These are phyloP conservation scores for Corvus moneduloides DNA, from an alignment of 2,113 vertebrate species.

Conservation along the genomic window DNA sequence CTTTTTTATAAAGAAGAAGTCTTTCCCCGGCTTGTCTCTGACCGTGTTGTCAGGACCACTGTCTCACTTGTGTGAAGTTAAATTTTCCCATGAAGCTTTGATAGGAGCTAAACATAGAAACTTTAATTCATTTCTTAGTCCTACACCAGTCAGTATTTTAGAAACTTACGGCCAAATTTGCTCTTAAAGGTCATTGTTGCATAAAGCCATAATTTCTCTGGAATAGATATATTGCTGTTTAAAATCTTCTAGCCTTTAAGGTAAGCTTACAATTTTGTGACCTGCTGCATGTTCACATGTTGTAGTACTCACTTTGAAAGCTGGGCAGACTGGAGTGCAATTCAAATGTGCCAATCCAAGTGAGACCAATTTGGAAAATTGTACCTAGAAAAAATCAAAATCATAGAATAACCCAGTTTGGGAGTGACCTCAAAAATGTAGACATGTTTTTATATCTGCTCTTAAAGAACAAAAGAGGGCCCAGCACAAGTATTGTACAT, in stretches of 20 bases:
- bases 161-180: not conserved
- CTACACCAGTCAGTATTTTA: not conserved
- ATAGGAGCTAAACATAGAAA: not conserved
- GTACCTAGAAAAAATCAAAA: not conserved
- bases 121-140: not conserved
- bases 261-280: not conserved
- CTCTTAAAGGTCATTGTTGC: not conserved
- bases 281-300: not conserved
- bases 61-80: not conserved
- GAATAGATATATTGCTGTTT: not conserved
- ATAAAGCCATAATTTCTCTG: not conserved
- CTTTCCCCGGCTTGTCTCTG: not conserved
- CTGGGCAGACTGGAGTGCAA: not conserved
- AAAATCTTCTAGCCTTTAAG: not conserved
- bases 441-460: not conserved
- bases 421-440: not conserved
- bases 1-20: not conserved
- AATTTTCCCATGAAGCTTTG: not conserved
- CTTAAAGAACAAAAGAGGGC: not conserved
- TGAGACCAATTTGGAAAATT: not conserved
- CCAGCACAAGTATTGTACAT: not conserved
- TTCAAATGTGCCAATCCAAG: not conserved
- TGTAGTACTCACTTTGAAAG: not conserved
- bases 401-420: not conserved
- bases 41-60: not conserved